phyloP scores from a whole-genome alignment of 2,797 vertebrate species.

The Uromys caudimaculatus region DNA sequence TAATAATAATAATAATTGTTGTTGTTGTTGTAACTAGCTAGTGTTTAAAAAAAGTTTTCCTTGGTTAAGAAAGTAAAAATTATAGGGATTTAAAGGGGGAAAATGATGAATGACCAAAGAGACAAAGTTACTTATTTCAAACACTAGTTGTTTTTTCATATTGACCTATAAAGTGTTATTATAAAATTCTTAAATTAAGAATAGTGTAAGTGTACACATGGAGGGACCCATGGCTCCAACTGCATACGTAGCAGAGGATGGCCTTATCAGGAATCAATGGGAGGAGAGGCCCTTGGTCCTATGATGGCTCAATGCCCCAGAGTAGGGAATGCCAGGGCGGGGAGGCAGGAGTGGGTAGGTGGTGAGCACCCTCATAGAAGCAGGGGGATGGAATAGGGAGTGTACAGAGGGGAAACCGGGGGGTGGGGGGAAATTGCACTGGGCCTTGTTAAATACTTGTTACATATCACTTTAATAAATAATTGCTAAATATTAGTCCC shows the following conservation, averaged over 20 bases:
- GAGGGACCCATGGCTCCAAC: too few species aligned
- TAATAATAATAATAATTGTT: background rate
- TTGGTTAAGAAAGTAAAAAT: background rate
- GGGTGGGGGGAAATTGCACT: too few species aligned
- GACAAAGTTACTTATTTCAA: background rate
- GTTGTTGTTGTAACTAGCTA: background rate
- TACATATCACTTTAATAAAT: constrained; percentile 15
- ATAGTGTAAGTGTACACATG: too few species aligned
- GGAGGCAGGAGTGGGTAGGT: too few species aligned
- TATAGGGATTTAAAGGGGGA: background rate
- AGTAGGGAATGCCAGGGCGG: too few species aligned
- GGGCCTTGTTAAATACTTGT: background rate
- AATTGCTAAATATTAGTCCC: background rate
- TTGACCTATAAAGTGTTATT: background rate
- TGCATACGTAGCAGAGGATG: too few species aligned
- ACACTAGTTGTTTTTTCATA: background rate
- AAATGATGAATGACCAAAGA: background rate
- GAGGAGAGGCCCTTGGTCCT: too few species aligned
- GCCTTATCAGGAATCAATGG: too few species aligned
- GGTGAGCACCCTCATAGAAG: too few species aligned
- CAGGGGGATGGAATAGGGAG: too few species aligned
- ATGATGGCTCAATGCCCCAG: too few species aligned
- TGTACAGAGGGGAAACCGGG: too few species aligned
- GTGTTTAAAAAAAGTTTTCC: background rate
- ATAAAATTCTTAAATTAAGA: background rate